Evolutionary conservation across 2,888 invertebrate species (phyloP).

Genomic region (Monopis laevigella): DNA sequence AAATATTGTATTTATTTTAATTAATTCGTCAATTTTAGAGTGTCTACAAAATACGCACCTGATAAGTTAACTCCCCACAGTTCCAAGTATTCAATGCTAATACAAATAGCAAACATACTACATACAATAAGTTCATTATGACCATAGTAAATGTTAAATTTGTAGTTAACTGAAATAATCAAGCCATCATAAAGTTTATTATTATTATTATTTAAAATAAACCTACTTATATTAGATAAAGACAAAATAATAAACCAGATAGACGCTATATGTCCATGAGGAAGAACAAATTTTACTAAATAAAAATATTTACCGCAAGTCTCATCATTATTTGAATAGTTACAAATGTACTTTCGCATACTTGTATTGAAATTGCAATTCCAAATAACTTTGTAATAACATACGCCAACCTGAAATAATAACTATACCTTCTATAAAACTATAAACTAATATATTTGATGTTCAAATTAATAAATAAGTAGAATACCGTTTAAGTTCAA

Average conservation of each 20-base stretch:
- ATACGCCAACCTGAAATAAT: not conserved
- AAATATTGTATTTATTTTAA: too few relatives aligned
- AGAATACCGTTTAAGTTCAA: slow-evolving; percentile 4
- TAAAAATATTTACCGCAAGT: not conserved
- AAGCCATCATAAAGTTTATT: too few relatives aligned
- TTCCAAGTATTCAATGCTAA: slow-evolving; percentile 12
- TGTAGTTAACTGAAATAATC: slow-evolving; percentile 1
- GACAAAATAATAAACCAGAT: too few relatives aligned
- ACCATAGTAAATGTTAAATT: slow-evolving; percentile 1
- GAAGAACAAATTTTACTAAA: too few relatives aligned
- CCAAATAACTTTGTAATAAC: slow-evolving; percentile 1
- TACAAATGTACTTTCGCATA: slow-evolving; percentile 1
- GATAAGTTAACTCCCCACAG: slow-evolving; percentile 14
- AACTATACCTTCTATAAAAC: too few relatives aligned
- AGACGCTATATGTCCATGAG: too few relatives aligned
- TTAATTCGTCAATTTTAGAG: too few relatives aligned
- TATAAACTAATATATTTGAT: too few relatives aligned
- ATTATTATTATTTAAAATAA: too few relatives aligned
- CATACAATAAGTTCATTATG: slow-evolving; percentile 2
- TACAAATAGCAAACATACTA: not conserved
- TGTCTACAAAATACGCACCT: slow-evolving; percentile 11
- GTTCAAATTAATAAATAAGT: too few relatives aligned
- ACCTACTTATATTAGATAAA: too few relatives aligned
- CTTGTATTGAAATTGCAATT: slow-evolving; percentile 2
- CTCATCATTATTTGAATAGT: slow-evolving; percentile 4